A percentile compares a stretch with the other conserved stretches of the same genome.
These are phyloP conservation scores for Tupiocoris notatus DNA, from an alignment of 2,888 invertebrate genomes.

Conservation along the genomic window DNA sequence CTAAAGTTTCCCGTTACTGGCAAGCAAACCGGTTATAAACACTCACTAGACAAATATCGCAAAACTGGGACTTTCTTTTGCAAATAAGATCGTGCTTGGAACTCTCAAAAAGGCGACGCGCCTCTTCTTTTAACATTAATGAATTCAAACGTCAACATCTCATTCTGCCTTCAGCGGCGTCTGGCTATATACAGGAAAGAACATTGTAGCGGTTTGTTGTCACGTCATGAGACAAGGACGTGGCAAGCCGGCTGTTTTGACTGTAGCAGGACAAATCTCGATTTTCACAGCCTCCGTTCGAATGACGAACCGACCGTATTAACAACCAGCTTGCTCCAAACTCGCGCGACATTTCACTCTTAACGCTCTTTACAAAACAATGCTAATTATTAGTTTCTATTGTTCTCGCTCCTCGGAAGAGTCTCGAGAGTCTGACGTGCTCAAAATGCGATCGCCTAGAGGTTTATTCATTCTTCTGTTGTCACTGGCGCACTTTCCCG, in stretches of 20 bases:
- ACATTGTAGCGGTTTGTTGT: background rate
- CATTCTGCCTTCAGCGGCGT: too few relatives aligned
- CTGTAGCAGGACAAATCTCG: background rate
- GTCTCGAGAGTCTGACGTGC: too few relatives aligned
- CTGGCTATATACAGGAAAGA: too few relatives aligned
- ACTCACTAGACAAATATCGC: too few relatives aligned
- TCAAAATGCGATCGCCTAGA: background rate
- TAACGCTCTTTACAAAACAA: background rate
- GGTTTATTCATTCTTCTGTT: too few relatives aligned
- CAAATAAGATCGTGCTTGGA: background rate
- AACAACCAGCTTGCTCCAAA: background rate
- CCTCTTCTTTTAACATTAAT: too few relatives aligned
- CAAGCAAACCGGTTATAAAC: too few relatives aligned
- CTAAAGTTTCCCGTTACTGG: too few relatives aligned
- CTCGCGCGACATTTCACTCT: background rate
- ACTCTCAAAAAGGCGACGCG: background rate
- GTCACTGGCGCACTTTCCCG: background rate
- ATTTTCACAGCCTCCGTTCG: background rate
- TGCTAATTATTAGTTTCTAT: background rate
- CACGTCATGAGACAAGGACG: too few relatives aligned
- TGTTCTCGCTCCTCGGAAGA: background rate
- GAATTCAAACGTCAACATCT: too few relatives aligned
- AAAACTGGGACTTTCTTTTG: too few relatives aligned
- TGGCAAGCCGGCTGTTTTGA: background rate
- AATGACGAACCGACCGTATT: too few relatives aligned